Conservation (phyloP, 2,888 invertebrate species). For the Lithophane leautieri region DNA sequence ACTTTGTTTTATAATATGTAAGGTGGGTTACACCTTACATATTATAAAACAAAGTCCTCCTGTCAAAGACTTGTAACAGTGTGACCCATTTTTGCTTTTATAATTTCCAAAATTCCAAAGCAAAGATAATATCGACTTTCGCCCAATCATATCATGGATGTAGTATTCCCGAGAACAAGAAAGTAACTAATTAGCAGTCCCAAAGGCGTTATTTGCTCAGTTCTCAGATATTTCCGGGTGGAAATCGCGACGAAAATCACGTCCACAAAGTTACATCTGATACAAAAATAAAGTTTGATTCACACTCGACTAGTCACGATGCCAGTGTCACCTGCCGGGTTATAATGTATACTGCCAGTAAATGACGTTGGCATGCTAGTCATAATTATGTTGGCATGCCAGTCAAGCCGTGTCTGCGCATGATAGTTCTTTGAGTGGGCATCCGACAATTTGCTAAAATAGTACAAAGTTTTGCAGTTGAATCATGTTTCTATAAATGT, state of each 20-base stretch:
- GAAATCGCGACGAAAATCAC: conserved; percentile 8
- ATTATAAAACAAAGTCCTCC: too few species aligned
- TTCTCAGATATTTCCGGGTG: conserved; percentile 9
- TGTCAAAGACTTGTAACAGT: background rate
- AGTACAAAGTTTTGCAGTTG: background rate
- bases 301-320: conserved; percentile 25
- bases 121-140: background rate
- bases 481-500: background rate
- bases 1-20: too few species aligned
- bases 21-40: too few species aligned
- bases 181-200: background rate
- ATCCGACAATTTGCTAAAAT: conserved; percentile 1
- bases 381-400: conserved; percentile 5
- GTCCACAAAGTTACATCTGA: conserved; percentile 1
- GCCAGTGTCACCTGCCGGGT: conserved; percentile 19
- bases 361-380: conserved; percentile 23
- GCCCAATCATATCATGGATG: background rate
- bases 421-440: background rate
- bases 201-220: conserved; percentile 11
- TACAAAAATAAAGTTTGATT: conserved; percentile 48
- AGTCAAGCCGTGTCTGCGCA: conserved; percentile 6
- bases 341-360: conserved; percentile 9
- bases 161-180: background rate
- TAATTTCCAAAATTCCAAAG: too few species aligned
- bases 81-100: too few species aligned